These are phyloP conservation scores for Dermatophagoides farinae DNA, from an alignment of 1,140 invertebrate genomes.

Conservation along the genomic window DNA sequence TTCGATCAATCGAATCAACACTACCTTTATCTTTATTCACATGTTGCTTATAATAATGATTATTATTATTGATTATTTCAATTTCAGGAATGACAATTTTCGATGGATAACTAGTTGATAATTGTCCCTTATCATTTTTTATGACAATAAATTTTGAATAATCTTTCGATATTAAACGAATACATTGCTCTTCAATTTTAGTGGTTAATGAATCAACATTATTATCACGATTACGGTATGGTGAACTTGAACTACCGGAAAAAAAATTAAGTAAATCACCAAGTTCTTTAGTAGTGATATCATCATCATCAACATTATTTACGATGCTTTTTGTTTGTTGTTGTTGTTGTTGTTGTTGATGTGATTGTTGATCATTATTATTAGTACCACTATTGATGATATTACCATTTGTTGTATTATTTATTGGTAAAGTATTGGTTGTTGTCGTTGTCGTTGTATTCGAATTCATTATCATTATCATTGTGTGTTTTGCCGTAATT, in stretches of 20 bases:
- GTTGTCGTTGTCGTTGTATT: no score
- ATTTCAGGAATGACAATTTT: constrained; percentile 44
- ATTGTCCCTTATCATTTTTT: constrained; percentile 42
- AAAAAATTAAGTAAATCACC: constrained; percentile 33
- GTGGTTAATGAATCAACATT: constrained; percentile 32
- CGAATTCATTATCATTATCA: not conserved
- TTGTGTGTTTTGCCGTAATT: not conserved
- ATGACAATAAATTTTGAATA: constrained; percentile 33
- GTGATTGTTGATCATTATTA: not conserved
- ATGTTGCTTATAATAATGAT: no score
- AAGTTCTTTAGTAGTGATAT: constrained; percentile 31
- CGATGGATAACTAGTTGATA: constrained; percentile 51
- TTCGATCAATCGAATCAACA: constrained; percentile 24
- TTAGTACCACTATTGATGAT: no score
- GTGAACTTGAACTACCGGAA: constrained; percentile 28
- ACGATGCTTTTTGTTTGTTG: no score
- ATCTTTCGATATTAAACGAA: constrained; percentile 39
- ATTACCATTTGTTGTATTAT: no score
- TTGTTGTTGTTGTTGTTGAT: not conserved
- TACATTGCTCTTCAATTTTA: constrained; percentile 37
- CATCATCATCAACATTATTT: constrained; percentile 15
- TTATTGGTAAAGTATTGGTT: no score
- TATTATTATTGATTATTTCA: constrained; percentile 16
- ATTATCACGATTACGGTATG: no score
- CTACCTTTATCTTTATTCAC: constrained; percentile 13